Conservation (phyloP, 2,888 invertebrate species). For the Heterodera filipjevi region DNA sequence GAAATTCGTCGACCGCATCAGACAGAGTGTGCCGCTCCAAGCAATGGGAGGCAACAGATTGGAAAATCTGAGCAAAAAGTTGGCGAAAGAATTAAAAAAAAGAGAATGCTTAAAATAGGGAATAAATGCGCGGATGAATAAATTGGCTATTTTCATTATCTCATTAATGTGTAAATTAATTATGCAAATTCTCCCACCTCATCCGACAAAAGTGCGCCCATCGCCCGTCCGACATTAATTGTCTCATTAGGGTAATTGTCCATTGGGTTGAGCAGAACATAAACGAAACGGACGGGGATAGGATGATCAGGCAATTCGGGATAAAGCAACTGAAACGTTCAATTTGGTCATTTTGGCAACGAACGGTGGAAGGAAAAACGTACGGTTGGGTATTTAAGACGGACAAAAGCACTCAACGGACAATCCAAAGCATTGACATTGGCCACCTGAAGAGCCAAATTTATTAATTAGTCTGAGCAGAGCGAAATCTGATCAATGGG, state of each 20-base stretch:
- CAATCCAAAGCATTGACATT: conserved; percentile 42
- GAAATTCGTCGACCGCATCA: conserved; percentile 53
- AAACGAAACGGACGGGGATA: conserved; percentile 66
- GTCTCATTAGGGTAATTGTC: conserved; percentile 57
- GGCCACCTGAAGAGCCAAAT: conserved; percentile 32
- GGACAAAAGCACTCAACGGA: conserved; percentile 46
- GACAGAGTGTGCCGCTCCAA: conserved; percentile 44
- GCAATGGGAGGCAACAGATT: conserved; percentile 46
- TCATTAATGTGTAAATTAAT: neutral
- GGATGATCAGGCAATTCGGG: conserved; percentile 60
- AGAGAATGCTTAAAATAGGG: neutral
- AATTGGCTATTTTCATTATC: too few species aligned
- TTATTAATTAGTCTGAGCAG: neutral
- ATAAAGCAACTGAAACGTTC: conserved; percentile 43
- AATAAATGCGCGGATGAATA: too few species aligned
- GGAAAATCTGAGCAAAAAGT: conserved; percentile 43
- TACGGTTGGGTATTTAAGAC: conserved; percentile 45
- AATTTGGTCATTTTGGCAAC: neutral
- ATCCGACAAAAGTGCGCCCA: conserved; percentile 67
- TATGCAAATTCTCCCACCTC: conserved; percentile 52
- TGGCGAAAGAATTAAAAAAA: neutral
- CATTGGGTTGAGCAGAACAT: conserved; percentile 65
- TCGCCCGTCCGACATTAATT: conserved; percentile 65
- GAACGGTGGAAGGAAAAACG: neutral
- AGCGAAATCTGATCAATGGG: neutral